phyloP scores from a whole-genome alignment of 2,888 invertebrate genomes.

The Synanthedon tipuliformis region DNA sequence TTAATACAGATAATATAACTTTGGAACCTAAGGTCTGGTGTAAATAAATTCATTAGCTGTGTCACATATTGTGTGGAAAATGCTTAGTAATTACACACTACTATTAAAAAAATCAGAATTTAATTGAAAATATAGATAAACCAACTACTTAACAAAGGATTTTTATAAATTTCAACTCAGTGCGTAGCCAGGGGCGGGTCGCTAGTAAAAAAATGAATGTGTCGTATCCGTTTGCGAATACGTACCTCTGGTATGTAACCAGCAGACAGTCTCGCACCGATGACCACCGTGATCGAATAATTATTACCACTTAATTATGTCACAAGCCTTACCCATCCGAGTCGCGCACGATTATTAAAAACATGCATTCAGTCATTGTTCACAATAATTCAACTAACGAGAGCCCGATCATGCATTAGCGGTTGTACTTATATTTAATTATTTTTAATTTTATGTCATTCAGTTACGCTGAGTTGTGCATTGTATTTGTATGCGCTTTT shows the following conservation, averaged over 20 bases:
- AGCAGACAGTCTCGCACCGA: slow-evolving; percentile 9
- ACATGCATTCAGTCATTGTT: slow-evolving; percentile 7
- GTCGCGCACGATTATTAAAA: slow-evolving; percentile 11
- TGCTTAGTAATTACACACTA: no score
- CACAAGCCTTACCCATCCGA: slow-evolving; percentile 13
- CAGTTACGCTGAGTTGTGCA: slow-evolving; percentile 3
- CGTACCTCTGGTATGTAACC: not conserved
- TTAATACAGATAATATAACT: not conserved
- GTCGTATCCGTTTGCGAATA: no score
- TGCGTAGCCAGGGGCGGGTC: no score
- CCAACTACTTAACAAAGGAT: no score
- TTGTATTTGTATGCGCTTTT: slow-evolving; percentile 2
- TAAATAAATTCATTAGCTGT: no score
- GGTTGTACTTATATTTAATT: slow-evolving; percentile 17
- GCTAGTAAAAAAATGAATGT: no score
- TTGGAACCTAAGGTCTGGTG: no score
- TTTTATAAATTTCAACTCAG: no score
- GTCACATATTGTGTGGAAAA: no score
- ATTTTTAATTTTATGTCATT: slow-evolving; percentile 24
- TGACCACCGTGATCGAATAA: slow-evolving; percentile 15
- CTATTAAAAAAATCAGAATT: no score
- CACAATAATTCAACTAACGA: slow-evolving; percentile 5
- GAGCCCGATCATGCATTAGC: slow-evolving; percentile 9
- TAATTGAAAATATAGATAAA: no score
- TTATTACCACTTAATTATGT: slow-evolving; percentile 21